A percentile compares a stretch with the other conserved stretches of the same genome.
phyloP scores from a whole-genome alignment of 2,797 vertebrate species.

The Chelidonichthys spinosus region DNA sequence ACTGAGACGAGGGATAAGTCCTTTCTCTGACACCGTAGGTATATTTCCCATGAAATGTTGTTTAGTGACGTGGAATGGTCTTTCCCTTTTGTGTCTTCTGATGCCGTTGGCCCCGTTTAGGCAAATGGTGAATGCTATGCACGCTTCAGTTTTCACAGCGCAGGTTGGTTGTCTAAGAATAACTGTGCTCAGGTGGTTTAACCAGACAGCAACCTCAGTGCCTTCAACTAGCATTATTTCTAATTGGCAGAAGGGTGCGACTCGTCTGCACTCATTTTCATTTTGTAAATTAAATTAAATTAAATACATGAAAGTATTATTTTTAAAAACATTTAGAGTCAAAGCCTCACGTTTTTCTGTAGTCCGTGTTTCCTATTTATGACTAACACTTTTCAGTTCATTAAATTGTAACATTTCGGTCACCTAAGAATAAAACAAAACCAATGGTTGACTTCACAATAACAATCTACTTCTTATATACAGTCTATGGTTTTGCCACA shows the following conservation, averaged over 20 bases:
- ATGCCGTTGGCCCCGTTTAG: slow-evolving; percentile 63
- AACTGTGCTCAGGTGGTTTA: slow-evolving; percentile 66
- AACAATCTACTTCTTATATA: neutral
- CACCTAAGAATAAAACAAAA: neutral
- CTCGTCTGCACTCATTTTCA: neutral
- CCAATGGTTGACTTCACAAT: neutral
- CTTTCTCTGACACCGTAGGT: slow-evolving; percentile 70
- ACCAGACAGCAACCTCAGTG: neutral
- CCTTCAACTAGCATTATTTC: neutral
- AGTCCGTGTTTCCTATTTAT: neutral
- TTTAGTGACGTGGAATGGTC: slow-evolving; percentile 73
- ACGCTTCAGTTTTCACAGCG: slow-evolving; percentile 45
- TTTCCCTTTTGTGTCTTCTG: slow-evolving; percentile 66
- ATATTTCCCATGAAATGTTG: slow-evolving; percentile 79
- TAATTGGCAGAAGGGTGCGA: neutral
- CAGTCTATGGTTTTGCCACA: slow-evolving; percentile 6
- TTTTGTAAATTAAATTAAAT: neutral
- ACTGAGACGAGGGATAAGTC: slow-evolving; percentile 63
- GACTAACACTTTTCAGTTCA: neutral
- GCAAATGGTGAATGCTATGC: slow-evolving; percentile 55
- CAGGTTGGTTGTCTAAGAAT: slow-evolving; percentile 58
- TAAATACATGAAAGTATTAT: too few relatives aligned
- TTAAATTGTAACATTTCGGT: neutral
- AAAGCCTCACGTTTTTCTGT: neutral
- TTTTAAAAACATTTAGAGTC: neutral